Conservation (phyloP, 2,113 vertebrate genomes). For the Carassius auratus region DNA sequence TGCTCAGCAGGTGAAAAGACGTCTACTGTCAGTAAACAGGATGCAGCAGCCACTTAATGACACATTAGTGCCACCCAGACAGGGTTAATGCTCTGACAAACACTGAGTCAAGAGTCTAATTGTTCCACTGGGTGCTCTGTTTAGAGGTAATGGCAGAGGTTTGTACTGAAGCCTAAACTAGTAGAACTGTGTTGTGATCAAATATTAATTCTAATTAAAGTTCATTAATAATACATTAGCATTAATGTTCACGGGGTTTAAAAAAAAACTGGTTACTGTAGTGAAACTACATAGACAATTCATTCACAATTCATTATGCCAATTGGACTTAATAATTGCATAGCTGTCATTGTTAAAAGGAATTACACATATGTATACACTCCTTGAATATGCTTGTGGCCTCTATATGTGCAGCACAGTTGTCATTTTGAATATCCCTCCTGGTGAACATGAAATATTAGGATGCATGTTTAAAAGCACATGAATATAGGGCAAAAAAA, state of each 20-base stretch:
- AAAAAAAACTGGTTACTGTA: not conserved
- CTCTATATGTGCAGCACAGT: not conserved
- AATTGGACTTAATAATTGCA: constrained; percentile 9
- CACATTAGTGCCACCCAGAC: constrained; percentile 46
- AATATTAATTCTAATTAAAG: constrained; percentile 22
- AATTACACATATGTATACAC: not conserved
- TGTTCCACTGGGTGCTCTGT: constrained; percentile 36
- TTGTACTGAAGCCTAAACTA: not conserved
- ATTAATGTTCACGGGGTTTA: constrained; percentile 17
- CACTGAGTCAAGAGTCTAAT: constrained; percentile 49
- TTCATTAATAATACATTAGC: constrained; percentile 21
- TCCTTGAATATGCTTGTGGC: not conserved
- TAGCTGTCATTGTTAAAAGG: constrained; percentile 10
- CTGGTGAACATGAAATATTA: not conserved
- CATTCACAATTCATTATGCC: not conserved
- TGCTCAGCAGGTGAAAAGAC: constrained; percentile 10
- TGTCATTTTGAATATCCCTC: not conserved
- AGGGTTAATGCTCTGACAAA: constrained; percentile 52
- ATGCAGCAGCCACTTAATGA: constrained; percentile 47
- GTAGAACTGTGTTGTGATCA: not conserved
- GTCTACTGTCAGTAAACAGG: constrained; percentile 53
- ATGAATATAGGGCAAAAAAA: not conserved
- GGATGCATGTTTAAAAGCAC: not conserved
- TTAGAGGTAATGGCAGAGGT: not conserved
- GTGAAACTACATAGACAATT: constrained; percentile 22